phyloP scores from a whole-genome alignment of 2,888 invertebrate genomes.

The Melanostoma mellinum region DNA sequence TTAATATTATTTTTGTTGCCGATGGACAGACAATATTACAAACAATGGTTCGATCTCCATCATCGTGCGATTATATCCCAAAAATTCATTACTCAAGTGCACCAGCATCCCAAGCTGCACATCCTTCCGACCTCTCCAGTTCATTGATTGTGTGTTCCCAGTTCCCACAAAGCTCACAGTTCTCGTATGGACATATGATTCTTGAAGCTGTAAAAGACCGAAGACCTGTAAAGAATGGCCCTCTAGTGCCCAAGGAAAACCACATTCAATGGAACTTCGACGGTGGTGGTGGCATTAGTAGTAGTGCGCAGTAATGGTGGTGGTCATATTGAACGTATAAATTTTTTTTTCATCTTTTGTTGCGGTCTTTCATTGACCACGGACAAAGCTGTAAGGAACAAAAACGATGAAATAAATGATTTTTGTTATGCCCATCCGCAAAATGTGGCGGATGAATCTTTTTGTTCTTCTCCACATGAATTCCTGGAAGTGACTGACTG shows the following conservation, averaged over 20 bases:
- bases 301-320: slow-evolving; percentile 5
- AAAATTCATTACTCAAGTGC: slow-evolving; percentile 73
- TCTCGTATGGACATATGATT: slow-evolving; percentile 19
- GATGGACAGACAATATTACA: slow-evolving; percentile 53
- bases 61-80: slow-evolving; percentile 65
- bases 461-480: slow-evolving; percentile 72
- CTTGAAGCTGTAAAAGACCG: slow-evolving; percentile 56
- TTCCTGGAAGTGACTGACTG: slow-evolving; percentile 71
- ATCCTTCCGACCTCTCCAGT: slow-evolving; percentile 29
- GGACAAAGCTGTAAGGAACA: slow-evolving; percentile 46
- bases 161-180: slow-evolving; percentile 11
- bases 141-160: slow-evolving; percentile 4
- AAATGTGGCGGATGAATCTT: slow-evolving; percentile 66
- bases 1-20: slow-evolving; percentile 12
- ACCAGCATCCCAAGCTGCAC: slow-evolving; percentile 36
- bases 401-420: slow-evolving; percentile 66
- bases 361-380: slow-evolving; percentile 69
- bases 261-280: slow-evolving; percentile 53
- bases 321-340: slow-evolving; percentile 45
- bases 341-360: slow-evolving; percentile 28
- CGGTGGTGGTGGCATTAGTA: slow-evolving; percentile 29
- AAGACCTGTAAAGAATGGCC: slow-evolving; percentile 68
- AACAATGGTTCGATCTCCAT: slow-evolving; percentile 66
- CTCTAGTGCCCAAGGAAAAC: slow-evolving; percentile 67
- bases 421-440: slow-evolving; percentile 70